A percentile compares a stretch with the other conserved stretches of the same genome.
Conservation (phyloP, 2,888 invertebrate species). For the Drosophila ustulata region DNA sequence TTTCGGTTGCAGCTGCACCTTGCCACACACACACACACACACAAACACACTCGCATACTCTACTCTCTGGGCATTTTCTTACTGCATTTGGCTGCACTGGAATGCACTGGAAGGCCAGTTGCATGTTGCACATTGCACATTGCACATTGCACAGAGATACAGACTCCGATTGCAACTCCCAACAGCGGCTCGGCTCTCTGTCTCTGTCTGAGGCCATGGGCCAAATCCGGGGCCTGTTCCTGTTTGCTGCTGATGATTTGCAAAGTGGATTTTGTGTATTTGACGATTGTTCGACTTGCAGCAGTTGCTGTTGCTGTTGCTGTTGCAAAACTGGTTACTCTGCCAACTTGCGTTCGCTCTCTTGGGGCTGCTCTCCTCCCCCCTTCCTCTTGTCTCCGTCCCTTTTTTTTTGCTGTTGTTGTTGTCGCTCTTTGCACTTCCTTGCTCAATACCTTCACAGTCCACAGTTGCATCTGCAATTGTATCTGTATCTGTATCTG, state of each 20-base stretch:
- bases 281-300: slow-evolving; percentile 75
- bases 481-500: not conserved
- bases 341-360: slow-evolving; percentile 34
- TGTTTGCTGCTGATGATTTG: slow-evolving; percentile 72
- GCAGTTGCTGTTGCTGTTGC: slow-evolving; percentile 20
- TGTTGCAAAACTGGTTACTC: slow-evolving; percentile 67
- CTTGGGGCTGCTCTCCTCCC: slow-evolving; percentile 8
- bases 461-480: slow-evolving; percentile 14
- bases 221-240: slow-evolving; percentile 53
- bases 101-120: slow-evolving; percentile 63
- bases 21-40: slow-evolving; percentile 20
- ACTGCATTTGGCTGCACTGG: slow-evolving; percentile 46
- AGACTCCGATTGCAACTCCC: not conserved
- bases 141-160: not conserved
- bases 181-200: slow-evolving; percentile 30
- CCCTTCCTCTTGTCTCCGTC: slow-evolving; percentile 1
- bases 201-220: slow-evolving; percentile 53
- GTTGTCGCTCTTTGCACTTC: slow-evolving; percentile 29
- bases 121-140: slow-evolving; percentile 61
- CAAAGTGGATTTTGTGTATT: slow-evolving; percentile 79
- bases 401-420: slow-evolving; percentile 24
- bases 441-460: slow-evolving; percentile 15
- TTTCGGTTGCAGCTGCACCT: slow-evolving; percentile 46
- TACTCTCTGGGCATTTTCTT: slow-evolving; percentile 38
- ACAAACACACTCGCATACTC: too few species aligned